These are phyloP conservation scores for Telmatochromis brichardi DNA, from an alignment of 2,113 vertebrate genomes.

Conservation along the genomic window DNA sequence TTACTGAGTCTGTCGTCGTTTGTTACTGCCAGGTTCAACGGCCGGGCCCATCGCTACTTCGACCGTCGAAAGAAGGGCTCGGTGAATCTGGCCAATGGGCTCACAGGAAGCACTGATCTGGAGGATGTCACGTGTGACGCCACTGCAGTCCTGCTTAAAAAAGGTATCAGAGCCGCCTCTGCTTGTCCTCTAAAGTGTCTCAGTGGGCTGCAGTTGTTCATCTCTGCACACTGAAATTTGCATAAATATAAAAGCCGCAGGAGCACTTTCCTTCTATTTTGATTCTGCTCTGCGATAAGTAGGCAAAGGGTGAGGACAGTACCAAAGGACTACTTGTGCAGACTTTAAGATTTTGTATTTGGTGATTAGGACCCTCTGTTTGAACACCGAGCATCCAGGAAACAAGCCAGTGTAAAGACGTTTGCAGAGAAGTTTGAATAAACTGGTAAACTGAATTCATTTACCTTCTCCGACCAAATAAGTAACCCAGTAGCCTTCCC, in stretches of 20 bases:
- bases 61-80: slow-evolving; percentile 79
- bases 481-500: background rate
- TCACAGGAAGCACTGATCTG: slow-evolving; percentile 81
- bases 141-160: slow-evolving; percentile 88
- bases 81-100: slow-evolving; percentile 82
- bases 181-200: background rate
- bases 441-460: background rate
- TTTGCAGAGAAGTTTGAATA: background rate
- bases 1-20: background rate
- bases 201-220: background rate
- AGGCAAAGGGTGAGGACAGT: background rate
- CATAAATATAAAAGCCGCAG: background rate
- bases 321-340: background rate
- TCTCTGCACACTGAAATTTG: background rate
- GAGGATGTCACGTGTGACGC: slow-evolving; percentile 86
- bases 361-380: background rate
- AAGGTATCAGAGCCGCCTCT: slow-evolving; percentile 64
- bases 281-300: background rate
- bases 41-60: slow-evolving; percentile 81
- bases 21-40: slow-evolving; percentile 69
- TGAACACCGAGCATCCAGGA: background rate
- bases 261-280: background rate
- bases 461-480: background rate
- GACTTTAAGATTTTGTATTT: background rate
- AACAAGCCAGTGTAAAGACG: background rate